A percentile compares a stretch with the other conserved stretches of the same genome.
Evolutionary conservation across 2,888 invertebrate species (phyloP).

Genomic region (Melangyna quadrimaculata): DNA sequence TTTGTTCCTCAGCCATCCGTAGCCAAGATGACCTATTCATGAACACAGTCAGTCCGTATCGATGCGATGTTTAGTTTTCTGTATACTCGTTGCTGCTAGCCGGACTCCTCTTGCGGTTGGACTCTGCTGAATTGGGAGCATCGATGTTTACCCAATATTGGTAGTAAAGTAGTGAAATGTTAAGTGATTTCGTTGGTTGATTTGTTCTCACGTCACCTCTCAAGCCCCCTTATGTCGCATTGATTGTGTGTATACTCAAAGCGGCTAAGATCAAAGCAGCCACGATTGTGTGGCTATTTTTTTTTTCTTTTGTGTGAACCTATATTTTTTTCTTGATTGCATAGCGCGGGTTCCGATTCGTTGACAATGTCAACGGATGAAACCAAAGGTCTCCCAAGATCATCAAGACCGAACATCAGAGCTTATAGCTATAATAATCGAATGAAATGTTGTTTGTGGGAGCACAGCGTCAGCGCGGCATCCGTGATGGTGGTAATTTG

Average conservation of each 20-base stretch:
- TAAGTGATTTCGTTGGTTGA: constrained; percentile 73
- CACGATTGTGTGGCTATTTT: constrained; percentile 39
- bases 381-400: not conserved
- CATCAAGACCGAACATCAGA: constrained; percentile 6
- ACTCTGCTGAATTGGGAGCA: constrained; percentile 68
- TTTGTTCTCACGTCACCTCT: constrained; percentile 71
- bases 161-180: constrained; percentile 73
- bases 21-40: constrained; percentile 41
- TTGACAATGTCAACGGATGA: constrained; percentile 62
- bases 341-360: constrained; percentile 67
- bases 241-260: constrained; percentile 29
- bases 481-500: constrained; percentile 14
- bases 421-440: constrained; percentile 61
- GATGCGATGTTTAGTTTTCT: not conserved
- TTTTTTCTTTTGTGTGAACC: constrained; percentile 50
- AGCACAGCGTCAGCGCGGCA: not conserved
- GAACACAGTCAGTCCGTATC: not conserved
- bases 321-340: constrained; percentile 59
- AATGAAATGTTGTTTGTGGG: constrained; percentile 35
- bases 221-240: constrained; percentile 59
- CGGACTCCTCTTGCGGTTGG: not conserved
- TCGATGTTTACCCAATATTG: constrained; percentile 70
- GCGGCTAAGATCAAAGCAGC: constrained; percentile 59
- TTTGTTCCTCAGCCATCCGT: constrained; percentile 15
- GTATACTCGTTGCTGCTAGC: not conserved